Conservation (phyloP, 2,888 invertebrate species). For the Temnothorax rugatulus region DNA sequence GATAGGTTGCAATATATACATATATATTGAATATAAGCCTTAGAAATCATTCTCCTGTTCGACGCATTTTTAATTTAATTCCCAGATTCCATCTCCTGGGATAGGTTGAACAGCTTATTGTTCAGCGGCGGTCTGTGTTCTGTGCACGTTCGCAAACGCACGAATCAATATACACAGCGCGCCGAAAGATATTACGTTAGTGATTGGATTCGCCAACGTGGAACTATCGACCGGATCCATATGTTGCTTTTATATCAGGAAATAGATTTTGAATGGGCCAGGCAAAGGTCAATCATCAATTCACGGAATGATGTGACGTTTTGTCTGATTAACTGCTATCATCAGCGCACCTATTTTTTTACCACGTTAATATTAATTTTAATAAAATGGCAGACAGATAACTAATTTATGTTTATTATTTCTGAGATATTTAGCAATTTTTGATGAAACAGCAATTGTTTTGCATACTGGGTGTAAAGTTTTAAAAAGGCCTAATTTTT, state of each 20-base stretch:
- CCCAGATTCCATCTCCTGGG: slow-evolving; percentile 7
- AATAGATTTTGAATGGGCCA: slow-evolving; percentile 2
- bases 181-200: slow-evolving; percentile 44
- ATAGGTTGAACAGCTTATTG: slow-evolving; percentile 24
- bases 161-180: slow-evolving; percentile 42
- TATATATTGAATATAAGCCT: neutral
- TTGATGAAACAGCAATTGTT: neutral
- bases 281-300: slow-evolving; percentile 29
- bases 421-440: neutral
- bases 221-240: slow-evolving; percentile 41
- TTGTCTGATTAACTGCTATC: neutral
- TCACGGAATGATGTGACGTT: slow-evolving; percentile 3
- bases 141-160: slow-evolving; percentile 13
- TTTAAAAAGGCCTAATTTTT: neutral
- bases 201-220: slow-evolving; percentile 47
- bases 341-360: neutral
- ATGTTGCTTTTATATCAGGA: slow-evolving; percentile 39
- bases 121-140: slow-evolving; percentile 18
- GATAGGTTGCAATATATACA: neutral
- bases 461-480: neutral
- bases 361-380: neutral
- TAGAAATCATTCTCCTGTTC: neutral
- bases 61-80: slow-evolving; percentile 25
- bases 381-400: neutral
- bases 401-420: neutral